Conservation (phyloP, 1,140 invertebrate species). For the Lasioglossum albipes region DNA sequence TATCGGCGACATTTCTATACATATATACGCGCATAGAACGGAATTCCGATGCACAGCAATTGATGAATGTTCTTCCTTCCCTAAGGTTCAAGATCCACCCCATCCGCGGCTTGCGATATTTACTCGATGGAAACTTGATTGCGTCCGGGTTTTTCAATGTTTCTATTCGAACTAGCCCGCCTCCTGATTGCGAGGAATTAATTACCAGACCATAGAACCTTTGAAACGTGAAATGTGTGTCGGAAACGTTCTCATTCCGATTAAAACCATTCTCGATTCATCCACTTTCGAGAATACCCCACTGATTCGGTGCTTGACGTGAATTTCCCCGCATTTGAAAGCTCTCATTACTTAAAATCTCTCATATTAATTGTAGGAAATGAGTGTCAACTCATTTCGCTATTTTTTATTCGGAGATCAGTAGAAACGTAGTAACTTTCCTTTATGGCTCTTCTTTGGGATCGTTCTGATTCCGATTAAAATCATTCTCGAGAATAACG, state of each 20-base stretch:
- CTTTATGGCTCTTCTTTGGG: too few relatives aligned
- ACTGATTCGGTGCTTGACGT: too few relatives aligned
- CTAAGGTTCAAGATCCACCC: neutral
- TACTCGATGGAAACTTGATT: conserved; percentile 50
- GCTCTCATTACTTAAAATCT: too few relatives aligned
- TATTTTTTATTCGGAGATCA: too few relatives aligned
- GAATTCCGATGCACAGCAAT: conserved; percentile 3
- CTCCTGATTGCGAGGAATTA: conserved; percentile 49
- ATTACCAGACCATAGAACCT: conserved; percentile 29
- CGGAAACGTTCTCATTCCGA: neutral
- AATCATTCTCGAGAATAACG: too few relatives aligned
- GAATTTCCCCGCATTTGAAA: too few relatives aligned
- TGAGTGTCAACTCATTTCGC: too few relatives aligned
- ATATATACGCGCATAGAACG: neutral
- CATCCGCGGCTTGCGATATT: neutral
- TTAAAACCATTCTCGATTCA: too few relatives aligned
- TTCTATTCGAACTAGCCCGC: neutral
- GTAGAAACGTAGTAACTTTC: too few relatives aligned
- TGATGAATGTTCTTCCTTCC: conserved; percentile 31
- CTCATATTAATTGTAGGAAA: too few relatives aligned
- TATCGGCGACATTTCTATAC: neutral
- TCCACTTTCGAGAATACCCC: too few relatives aligned
- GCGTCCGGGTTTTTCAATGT: conserved; percentile 16
- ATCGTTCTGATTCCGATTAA: too few relatives aligned
- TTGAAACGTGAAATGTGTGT: neutral